Conservation (phyloP, 2,888 invertebrate species). For the Phaedon cochleariae region DNA sequence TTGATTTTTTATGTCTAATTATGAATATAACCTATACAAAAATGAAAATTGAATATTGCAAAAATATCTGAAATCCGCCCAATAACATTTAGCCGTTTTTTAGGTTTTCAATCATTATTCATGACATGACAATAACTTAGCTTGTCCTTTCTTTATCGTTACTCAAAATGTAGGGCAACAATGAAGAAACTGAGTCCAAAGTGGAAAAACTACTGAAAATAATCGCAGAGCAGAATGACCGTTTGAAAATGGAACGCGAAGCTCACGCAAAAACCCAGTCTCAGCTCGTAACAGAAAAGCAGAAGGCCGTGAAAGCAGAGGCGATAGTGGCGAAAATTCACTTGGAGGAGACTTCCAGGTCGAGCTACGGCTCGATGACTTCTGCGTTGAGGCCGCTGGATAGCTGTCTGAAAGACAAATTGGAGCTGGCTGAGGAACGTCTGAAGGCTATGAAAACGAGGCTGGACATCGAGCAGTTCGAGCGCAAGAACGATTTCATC, state of each 20-base stretch:
- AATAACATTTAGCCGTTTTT: too few species aligned
- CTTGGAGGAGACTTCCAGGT: constrained; percentile 58
- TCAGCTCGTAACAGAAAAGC: constrained; percentile 62
- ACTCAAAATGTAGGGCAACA: background rate
- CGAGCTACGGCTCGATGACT: constrained; percentile 30
- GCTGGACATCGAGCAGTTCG: constrained; percentile 70
- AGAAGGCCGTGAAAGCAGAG: constrained; percentile 69
- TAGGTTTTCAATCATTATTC: too few species aligned
- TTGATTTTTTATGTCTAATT: too few species aligned
- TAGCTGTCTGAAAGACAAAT: constrained; percentile 53
- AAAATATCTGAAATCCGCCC: too few species aligned
- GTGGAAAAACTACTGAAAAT: constrained; percentile 64
- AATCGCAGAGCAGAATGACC: constrained; percentile 66
- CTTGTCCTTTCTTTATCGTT: too few species aligned
- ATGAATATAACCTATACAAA: too few species aligned
- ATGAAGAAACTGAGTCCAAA: constrained; percentile 2
- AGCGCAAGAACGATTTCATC: constrained; percentile 70
- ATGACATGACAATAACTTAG: too few species aligned
- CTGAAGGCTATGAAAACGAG: constrained; percentile 71
- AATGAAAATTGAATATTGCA: too few species aligned
- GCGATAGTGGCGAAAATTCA: constrained; percentile 65
- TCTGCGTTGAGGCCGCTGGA: constrained; percentile 23
- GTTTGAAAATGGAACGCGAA: constrained; percentile 67
- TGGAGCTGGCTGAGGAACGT: constrained; percentile 73
- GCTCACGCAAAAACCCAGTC: constrained; percentile 56